These are phyloP conservation scores for Corythaeola cristata DNA, from an alignment of 2,113 vertebrate species.

Conservation along the genomic window DNA sequence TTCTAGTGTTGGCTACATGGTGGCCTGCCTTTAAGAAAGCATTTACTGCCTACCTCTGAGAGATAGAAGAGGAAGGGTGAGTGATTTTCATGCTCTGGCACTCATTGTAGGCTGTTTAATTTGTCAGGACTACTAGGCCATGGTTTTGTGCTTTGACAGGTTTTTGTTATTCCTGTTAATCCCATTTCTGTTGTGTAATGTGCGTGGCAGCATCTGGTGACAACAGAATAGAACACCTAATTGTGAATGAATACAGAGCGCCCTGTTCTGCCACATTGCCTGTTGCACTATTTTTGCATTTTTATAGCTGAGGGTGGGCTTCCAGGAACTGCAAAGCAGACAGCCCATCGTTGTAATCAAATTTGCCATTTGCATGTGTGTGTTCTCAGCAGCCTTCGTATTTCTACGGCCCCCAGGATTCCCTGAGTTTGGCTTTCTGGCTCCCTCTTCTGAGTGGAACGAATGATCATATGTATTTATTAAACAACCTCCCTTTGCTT, in stretches of 20 bases:
- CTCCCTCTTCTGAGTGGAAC: conserved; percentile 34
- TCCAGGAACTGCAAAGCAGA: conserved; percentile 58
- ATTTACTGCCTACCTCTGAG: conserved; percentile 42
- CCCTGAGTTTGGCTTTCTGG: not conserved
- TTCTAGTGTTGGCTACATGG: not conserved
- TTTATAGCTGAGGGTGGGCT: conserved; percentile 67
- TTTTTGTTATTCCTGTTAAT: conserved; percentile 72
- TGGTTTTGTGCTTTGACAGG: conserved; percentile 67
- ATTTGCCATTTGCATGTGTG: conserved; percentile 68
- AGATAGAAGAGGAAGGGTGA: conserved; percentile 63
- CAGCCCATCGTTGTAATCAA: conserved; percentile 66
- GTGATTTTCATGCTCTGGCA: conserved; percentile 68
- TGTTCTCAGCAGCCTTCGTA: conserved; percentile 29
- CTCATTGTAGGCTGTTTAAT: conserved; percentile 66
- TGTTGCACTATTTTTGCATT: conserved; percentile 70
- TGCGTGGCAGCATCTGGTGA: conserved; percentile 71
- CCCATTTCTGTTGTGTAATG: conserved; percentile 73
- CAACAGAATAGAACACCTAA: conserved; percentile 74
- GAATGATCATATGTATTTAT: not conserved
- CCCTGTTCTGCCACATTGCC: conserved; percentile 64
- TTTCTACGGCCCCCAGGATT: not conserved
- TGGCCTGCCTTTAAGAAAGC: conserved; percentile 40
- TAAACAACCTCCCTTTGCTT: not conserved
- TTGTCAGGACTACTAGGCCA: conserved; percentile 69
- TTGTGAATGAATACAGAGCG: conserved; percentile 68